Base-by-base conservation (phyloP, 2,797 vertebrate species). In the Rhinogobio ventralis region DNA sequence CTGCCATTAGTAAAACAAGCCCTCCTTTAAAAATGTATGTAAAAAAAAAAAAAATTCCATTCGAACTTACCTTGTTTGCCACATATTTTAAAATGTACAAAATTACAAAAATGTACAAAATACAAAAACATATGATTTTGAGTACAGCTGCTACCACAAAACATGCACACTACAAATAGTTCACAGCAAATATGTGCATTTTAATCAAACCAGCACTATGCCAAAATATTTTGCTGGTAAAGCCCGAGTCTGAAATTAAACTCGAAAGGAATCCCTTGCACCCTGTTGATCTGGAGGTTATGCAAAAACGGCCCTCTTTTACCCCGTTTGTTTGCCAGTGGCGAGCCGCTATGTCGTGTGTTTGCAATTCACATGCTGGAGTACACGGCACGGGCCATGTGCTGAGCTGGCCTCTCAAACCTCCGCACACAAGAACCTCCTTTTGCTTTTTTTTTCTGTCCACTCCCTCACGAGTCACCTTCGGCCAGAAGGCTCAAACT, bases 331-430 rank as follows among this genome's bases (percentile, higher is more conserved):
- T 95, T 95, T 94, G 92, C 90, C 88, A 90, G 87, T 89, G 94
- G 93, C 92, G 89, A 87, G 91, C 83, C 89, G 91, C 90, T 91
- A 90, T 93, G 93, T 87, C 64, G 82, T 91, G 90, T 94, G 93
- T 96, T 95, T 95, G 94, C 92, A 90, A 92, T 95, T 95, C 93
- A 95, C 94, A 94, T 94, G 94, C 94, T 88, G 88, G 91, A 91
- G 93, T 91, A 91, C 92, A 91, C 90, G 89, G 87, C 84, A 89
- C 90, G 51, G 91, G 87, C 90, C 92, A 92, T 93, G 93, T 94
- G 92, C 91, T 89, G 89, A 90, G 57, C 91, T 91, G 84, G 51
- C 88, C 85, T 93, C 91, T 64, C 90, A 94, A 94, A 92, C 92
- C 93, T 93, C 91, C 67, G 64, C 87, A 90, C 91, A 92, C 92